Evolutionary conservation across 2,797 vertebrate species (phyloP).

Genomic region (Percopsis omiscomaycus): DNA sequence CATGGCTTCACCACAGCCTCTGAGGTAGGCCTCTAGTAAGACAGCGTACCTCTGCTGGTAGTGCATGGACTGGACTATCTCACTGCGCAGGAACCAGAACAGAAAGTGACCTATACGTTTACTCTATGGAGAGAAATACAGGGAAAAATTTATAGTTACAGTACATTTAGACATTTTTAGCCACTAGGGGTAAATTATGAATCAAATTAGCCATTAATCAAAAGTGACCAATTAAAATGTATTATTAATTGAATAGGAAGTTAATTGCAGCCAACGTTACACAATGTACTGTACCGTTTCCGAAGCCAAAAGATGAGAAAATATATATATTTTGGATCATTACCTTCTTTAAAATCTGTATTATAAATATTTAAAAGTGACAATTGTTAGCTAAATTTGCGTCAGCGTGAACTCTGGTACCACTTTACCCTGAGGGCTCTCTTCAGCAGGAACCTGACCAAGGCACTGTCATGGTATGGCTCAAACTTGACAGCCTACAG

Average conservation of each 20-base stretch:
- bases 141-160: neutral
- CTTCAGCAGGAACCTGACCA: slow-evolving; percentile 94
- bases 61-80: slow-evolving; percentile 97
- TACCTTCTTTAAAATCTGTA: too few species aligned
- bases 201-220: too few species aligned
- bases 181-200: too few species aligned
- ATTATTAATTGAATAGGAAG: too few species aligned
- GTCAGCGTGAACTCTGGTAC: neutral
- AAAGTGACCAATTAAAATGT: too few species aligned
- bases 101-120: slow-evolving; percentile 97
- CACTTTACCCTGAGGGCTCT: slow-evolving; percentile 89
- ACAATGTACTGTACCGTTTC: too few species aligned
- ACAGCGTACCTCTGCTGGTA: slow-evolving; percentile 96
- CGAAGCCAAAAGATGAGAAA: too few species aligned
- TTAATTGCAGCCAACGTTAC: too few species aligned
- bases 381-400: neutral
- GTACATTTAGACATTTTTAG: too few species aligned
- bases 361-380: neutral
- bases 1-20: slow-evolving; percentile 93
- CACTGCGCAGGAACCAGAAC: slow-evolving; percentile 98
- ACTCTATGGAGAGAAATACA: slow-evolving; percentile 76
- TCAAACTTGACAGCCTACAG: slow-evolving; percentile 96
- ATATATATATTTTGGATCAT: too few species aligned
- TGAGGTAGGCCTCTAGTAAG: slow-evolving; percentile 92
- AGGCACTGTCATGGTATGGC: slow-evolving; percentile 95